These are phyloP conservation scores for Ridgeia piscesae DNA, from an alignment of 1,140 invertebrate species.

Conservation along the genomic window DNA sequence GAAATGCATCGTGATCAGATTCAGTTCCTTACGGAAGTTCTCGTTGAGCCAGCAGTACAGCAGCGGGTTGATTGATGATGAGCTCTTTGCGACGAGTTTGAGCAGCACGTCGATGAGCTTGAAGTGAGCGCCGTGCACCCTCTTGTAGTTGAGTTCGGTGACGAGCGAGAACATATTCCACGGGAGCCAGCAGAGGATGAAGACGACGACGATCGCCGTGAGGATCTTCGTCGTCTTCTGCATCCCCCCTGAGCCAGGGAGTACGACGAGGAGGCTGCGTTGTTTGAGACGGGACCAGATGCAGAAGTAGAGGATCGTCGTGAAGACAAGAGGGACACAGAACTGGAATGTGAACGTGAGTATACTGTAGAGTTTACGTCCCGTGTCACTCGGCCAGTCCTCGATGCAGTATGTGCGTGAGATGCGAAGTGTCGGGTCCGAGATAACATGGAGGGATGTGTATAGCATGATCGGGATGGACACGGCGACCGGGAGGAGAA, in stretches of 20 bases:
- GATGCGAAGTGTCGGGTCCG: constrained; percentile 33
- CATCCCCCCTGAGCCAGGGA: constrained; percentile 61
- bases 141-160: constrained; percentile 37
- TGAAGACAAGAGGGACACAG: constrained; percentile 45
- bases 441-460: constrained; percentile 37
- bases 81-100: constrained; percentile 66
- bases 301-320: constrained; percentile 45
- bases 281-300: constrained; percentile 48
- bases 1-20: constrained; percentile 27
- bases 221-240: constrained; percentile 81
- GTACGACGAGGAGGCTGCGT: constrained; percentile 28
- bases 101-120: constrained; percentile 48
- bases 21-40: constrained; percentile 53
- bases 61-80: constrained; percentile 83
- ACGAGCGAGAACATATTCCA: constrained; percentile 51
- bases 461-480: constrained; percentile 50
- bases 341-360: constrained; percentile 50
- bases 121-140: constrained; percentile 36
- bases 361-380: constrained; percentile 41
- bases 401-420: constrained; percentile 48
- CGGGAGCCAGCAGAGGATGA: constrained; percentile 76
- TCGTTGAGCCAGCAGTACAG: constrained; percentile 71
- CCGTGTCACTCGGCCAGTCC: constrained; percentile 39
- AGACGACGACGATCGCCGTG: constrained; percentile 92
- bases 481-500: constrained; percentile 41